Conservation (phyloP, 2,888 invertebrate species). For the Lottia gigantea region DNA sequence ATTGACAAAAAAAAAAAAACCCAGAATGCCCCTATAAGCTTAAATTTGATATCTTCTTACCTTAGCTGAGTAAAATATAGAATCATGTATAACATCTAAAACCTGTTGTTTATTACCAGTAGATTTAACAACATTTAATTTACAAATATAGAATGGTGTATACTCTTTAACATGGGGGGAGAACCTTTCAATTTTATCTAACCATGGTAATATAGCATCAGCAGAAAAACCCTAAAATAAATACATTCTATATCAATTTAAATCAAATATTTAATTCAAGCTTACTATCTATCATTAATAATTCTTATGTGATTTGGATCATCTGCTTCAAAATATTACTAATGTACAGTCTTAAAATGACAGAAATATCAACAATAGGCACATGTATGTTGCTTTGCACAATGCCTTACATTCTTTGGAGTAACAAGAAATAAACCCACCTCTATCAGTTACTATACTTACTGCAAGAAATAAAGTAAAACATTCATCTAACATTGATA, state of each 20-base stretch:
- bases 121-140: slow-evolving; percentile 46
- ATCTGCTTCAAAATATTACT: too few species aligned
- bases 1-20: too few species aligned
- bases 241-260: neutral
- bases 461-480: neutral
- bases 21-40: too few species aligned
- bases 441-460: neutral
- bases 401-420: too few species aligned
- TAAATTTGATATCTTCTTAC: slow-evolving; percentile 25
- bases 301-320: too few species aligned
- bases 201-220: slow-evolving; percentile 48
- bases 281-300: too few species aligned
- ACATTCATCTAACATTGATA: slow-evolving; percentile 2
- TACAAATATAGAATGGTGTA: slow-evolving; percentile 53
- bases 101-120: slow-evolving; percentile 41
- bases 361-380: too few species aligned
- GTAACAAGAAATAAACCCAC: too few species aligned
- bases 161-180: slow-evolving; percentile 39
- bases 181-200: slow-evolving; percentile 46
- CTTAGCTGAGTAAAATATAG: slow-evolving; percentile 51
- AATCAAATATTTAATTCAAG: too few species aligned
- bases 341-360: too few species aligned
- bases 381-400: too few species aligned
- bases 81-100: slow-evolving; percentile 51
- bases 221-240: slow-evolving; percentile 54